Conservation (phyloP, 2,888 invertebrate species). For the Thymelicus acteon region DNA sequence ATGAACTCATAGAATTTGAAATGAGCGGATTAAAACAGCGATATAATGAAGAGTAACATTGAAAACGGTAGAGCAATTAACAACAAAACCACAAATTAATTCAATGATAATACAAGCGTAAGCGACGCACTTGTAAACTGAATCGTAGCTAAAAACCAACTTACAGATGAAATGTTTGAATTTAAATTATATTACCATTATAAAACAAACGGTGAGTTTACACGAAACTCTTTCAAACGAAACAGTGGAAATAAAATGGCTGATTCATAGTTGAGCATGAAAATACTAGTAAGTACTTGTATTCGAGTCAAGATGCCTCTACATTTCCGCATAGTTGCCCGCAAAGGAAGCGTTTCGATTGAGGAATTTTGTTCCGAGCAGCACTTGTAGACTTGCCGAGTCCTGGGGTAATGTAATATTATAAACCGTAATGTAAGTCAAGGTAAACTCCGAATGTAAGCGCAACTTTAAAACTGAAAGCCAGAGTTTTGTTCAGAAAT, state of each 20-base stretch:
- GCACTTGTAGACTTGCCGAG: constrained; percentile 53
- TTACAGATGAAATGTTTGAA: constrained; percentile 40
- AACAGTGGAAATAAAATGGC: constrained; percentile 56
- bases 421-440: constrained; percentile 37
- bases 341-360: constrained; percentile 64
- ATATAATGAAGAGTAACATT: constrained; percentile 28
- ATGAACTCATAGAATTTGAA: constrained; percentile 19
- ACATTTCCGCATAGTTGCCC: constrained; percentile 61
- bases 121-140: constrained; percentile 32
- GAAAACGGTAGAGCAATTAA: constrained; percentile 30
- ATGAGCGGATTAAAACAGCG: constrained; percentile 11
- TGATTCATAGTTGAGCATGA: constrained; percentile 57
- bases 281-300: constrained; percentile 60
- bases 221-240: constrained; percentile 51
- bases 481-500: constrained; percentile 34
- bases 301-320: constrained; percentile 69
- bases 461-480: constrained; percentile 31
- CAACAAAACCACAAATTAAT: constrained; percentile 34
- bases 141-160: constrained; percentile 24
- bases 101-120: constrained; percentile 31
- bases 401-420: constrained; percentile 41
- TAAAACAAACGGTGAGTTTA: constrained; percentile 51
- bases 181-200: constrained; percentile 45
- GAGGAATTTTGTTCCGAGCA: constrained; percentile 61
- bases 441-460: constrained; percentile 36